A percentile compares a stretch with the other conserved stretches of the same genome.
phyloP scores from a whole-genome alignment of 2,888 invertebrate species.

The Kryphioiulus occultus region DNA sequence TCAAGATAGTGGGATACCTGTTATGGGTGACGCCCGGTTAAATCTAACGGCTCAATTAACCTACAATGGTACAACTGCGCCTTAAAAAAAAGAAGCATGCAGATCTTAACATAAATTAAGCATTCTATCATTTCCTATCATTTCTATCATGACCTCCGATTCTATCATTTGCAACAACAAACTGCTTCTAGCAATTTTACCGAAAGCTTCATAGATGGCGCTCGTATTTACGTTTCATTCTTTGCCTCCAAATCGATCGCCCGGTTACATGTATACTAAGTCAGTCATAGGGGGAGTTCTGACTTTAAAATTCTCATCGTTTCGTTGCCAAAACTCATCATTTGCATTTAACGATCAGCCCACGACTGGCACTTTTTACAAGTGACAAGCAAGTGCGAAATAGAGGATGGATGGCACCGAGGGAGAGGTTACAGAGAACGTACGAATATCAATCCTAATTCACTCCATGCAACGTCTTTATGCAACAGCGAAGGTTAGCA shows the following conservation, averaged over 20 bases:
- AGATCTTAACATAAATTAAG: no score
- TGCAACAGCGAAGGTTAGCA: background rate
- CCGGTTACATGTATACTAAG: background rate
- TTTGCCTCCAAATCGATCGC: background rate
- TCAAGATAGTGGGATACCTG: no score
- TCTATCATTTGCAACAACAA: no score
- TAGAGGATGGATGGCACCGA: conserved; percentile 24
- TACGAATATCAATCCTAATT: background rate
- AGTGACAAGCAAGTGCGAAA: background rate
- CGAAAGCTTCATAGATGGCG: background rate
- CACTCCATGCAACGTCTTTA: background rate
- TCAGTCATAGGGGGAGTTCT: background rate
- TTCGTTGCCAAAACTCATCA: background rate
- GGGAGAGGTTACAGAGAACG: conserved; percentile 16
- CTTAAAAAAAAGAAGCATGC: no score
- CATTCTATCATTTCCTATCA: no score
- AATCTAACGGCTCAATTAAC: no score
- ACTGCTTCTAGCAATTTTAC: no score
- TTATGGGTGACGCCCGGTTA: no score
- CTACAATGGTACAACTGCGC: no score
- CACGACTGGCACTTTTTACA: background rate
- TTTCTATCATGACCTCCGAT: no score
- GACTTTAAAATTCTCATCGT: background rate
- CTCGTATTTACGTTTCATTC: background rate
- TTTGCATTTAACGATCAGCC: conserved; percentile 19